Evolutionary conservation across 2,797 vertebrate genomes (phyloP), one percentile per base, ranked within the genome.

Genomic region (Borostomias antarcticus): DNA sequence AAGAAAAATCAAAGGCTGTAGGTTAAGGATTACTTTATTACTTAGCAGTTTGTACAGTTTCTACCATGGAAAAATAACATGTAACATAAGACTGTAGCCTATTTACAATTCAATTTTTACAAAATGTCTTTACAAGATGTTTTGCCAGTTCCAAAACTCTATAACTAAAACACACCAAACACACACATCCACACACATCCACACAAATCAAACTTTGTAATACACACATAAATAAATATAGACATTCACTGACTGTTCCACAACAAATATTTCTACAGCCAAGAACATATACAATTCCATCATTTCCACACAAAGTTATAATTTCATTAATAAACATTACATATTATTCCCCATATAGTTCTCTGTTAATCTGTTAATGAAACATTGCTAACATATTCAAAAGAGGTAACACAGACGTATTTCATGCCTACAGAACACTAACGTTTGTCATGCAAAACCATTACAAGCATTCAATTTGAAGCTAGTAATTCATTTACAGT

Each of bases 181-280:
- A 82, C 74, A 73, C 85, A 89, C 82, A 89, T 86, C 87, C 88
- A 87, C 88, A 76, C 83, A 94, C 89, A 92, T 82, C 68, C 90
- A 74, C 52, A 84, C 29, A 92, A 92, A 92, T 80, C 86, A 89
- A 89, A 86, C 75, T 86, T 84, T 91, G 89, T 88, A 94, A 91
- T 92, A 94, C 93, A 93, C 91, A 94, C 88, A 95, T 94, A 95
- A 96, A 97, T 97, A 98, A 97, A 97, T 98, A 98, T 87, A 89
- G 91, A 91, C 86, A 93, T 93, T 91, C 89, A 93, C 84, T 90
- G 93, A 94, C 83, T 91, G 90, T 82, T 87, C 81, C 83, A 89
- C 86, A 75, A 92, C 91, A 87, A 83, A 89, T 89, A 92, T 92
- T 93, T 94, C 92, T 91, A 94, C 90, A 94, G 92, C 88, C 88